Conservation (phyloP, 2,113 vertebrate species). For the Channa argus region DNA sequence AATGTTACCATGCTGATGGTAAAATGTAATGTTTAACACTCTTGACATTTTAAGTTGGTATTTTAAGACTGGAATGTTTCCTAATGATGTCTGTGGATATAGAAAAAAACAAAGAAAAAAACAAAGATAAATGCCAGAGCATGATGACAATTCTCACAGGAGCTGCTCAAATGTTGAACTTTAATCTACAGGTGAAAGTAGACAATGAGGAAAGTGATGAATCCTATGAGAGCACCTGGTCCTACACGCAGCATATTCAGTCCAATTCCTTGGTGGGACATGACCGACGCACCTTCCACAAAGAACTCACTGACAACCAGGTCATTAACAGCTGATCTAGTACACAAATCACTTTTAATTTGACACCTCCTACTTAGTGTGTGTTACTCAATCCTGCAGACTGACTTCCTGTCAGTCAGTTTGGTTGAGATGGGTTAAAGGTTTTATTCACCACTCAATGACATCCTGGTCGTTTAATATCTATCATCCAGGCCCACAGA, state of each 20-base stretch:
- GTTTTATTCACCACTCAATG: background rate
- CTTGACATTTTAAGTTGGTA: too few species aligned
- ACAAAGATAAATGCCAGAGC: too few species aligned
- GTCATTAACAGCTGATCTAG: slow-evolving; percentile 18
- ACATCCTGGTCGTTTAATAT: background rate
- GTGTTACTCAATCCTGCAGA: background rate
- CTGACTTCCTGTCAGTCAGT: background rate
- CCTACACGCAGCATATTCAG: slow-evolving; percentile 84
- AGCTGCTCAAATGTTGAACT: background rate
- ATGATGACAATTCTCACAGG: too few species aligned
- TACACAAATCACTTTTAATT: background rate
- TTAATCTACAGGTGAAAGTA: slow-evolving; percentile 84
- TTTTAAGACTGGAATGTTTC: too few species aligned
- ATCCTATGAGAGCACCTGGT: slow-evolving; percentile 92
- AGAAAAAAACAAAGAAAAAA: too few species aligned
- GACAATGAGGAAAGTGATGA: slow-evolving; percentile 92
- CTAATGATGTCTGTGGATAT: too few species aligned
- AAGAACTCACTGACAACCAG: slow-evolving; percentile 67
- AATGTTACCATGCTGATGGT: too few species aligned
- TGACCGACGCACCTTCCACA: slow-evolving; percentile 77
- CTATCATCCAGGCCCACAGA: slow-evolving; percentile 80
- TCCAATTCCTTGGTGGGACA: slow-evolving; percentile 58
- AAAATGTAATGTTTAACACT: too few species aligned
- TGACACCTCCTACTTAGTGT: background rate
- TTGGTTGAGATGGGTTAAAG: background rate